These are phyloP conservation scores for Danaus plexippus DNA, from an alignment of 1,140 invertebrate genomes.

Conservation along the genomic window DNA sequence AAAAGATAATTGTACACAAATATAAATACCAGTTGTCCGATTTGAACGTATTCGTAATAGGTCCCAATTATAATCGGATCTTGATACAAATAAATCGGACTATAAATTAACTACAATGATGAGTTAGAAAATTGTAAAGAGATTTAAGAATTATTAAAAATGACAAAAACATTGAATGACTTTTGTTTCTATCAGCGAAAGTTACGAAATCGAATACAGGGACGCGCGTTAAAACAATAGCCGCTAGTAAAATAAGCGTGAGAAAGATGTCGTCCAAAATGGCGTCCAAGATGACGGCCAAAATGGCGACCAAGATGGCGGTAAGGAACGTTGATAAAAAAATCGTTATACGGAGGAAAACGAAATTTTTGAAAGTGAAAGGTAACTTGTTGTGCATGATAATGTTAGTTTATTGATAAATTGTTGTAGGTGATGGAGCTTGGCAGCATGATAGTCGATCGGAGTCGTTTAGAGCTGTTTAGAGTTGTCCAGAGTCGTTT, in stretches of 20 bases:
- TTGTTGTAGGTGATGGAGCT: conserved; percentile 6
- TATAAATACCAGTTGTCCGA: too few relatives aligned
- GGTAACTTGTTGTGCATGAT: conserved; percentile 38
- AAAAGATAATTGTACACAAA: too few relatives aligned
- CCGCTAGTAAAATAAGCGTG: conserved; percentile 19
- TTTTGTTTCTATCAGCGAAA: conserved; percentile 25
- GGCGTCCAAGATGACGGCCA: conserved; percentile 20
- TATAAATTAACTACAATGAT: too few relatives aligned
- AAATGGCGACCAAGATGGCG: conserved; percentile 29
- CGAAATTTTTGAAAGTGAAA: conserved; percentile 56
- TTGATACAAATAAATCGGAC: too few relatives aligned
- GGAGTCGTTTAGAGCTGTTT: conserved; percentile 8
- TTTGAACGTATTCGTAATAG: too few relatives aligned
- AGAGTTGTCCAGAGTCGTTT: neutral
- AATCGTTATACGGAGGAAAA: conserved; percentile 33
- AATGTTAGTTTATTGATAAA: neutral
- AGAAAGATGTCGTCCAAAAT: conserved; percentile 29
- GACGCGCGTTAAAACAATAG: conserved; percentile 25
- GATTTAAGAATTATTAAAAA: neutral
- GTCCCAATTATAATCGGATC: too few relatives aligned
- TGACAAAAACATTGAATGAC: neutral
- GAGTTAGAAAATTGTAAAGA: too few relatives aligned
- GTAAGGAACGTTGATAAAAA: conserved; percentile 34
- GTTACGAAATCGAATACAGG: conserved; percentile 22
- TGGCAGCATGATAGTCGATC: conserved; percentile 18